Evolutionary conservation across 1,140 invertebrate genomes (phyloP).

Genomic region (Doryteuthis pealeii): DNA sequence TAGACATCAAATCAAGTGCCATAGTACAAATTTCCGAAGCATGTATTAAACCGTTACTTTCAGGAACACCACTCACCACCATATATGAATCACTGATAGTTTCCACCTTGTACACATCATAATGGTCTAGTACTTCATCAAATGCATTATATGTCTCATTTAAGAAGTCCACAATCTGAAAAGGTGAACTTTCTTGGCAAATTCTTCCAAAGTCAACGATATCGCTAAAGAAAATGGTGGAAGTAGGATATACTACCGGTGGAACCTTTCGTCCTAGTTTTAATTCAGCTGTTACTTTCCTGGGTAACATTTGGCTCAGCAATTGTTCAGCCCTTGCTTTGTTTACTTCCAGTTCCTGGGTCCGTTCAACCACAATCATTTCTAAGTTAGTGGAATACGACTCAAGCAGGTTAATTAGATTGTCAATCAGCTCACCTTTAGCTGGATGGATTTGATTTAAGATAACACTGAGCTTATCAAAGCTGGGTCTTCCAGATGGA

Average conservation of each 20-base stretch:
- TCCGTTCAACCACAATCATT: too few relatives aligned
- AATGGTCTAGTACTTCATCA: conserved; percentile 59
- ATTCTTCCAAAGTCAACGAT: conserved; percentile 79
- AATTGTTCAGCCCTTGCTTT: conserved; percentile 89
- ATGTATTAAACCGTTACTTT: conserved; percentile 70
- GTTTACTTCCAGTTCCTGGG: conserved; percentile 84
- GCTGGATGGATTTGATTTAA: too few relatives aligned
- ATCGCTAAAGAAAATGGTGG: conserved; percentile 69
- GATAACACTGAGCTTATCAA: conserved; percentile 22
- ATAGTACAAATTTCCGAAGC: conserved; percentile 80
- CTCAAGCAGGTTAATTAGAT: too few relatives aligned
- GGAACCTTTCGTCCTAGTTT: conserved; percentile 80
- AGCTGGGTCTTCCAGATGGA: conserved; percentile 25
- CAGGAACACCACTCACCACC: conserved; percentile 59
- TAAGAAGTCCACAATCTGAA: conserved; percentile 38
- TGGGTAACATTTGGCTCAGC: conserved; percentile 84
- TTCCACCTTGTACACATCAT: conserved; percentile 78
- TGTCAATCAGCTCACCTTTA: too few relatives aligned
- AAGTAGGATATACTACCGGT: not conserved
- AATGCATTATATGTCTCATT: conserved; percentile 70
- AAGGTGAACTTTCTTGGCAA: conserved; percentile 25
- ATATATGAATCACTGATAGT: conserved; percentile 67
- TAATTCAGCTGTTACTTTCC: conserved; percentile 68
- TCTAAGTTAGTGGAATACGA: too few relatives aligned
- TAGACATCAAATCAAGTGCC: conserved; percentile 80